These are phyloP conservation scores for Gymnocephalus cernua DNA, from an alignment of 2,113 vertebrate genomes.

Conservation along the genomic window DNA sequence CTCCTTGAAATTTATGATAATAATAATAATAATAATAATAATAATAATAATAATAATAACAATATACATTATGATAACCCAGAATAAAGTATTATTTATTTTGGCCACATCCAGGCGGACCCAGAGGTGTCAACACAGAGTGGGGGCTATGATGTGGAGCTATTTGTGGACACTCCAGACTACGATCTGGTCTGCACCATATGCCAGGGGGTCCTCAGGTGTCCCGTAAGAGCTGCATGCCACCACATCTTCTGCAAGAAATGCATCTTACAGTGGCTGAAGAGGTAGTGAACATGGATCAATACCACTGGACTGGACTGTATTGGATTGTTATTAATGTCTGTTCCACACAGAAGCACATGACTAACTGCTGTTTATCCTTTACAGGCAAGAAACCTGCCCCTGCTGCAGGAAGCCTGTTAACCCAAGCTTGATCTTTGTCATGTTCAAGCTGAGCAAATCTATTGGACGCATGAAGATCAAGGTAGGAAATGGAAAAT, in stretches of 20 bases:
- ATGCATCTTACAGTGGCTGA: constrained; percentile 90
- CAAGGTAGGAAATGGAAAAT: constrained; percentile 79
- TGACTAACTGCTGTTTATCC: constrained; percentile 24
- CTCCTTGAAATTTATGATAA: not conserved
- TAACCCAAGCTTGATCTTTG: constrained; percentile 82
- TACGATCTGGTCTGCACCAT: constrained; percentile 89
- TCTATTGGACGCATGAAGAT: constrained; percentile 86
- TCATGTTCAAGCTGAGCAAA: constrained; percentile 86
- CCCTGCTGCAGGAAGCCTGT: constrained; percentile 88
- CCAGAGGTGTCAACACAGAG: constrained; percentile 80
- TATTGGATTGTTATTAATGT: not conserved
- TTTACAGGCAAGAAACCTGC: constrained; percentile 86
- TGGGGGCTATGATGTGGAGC: constrained; percentile 89
- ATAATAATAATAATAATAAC: not conserved
- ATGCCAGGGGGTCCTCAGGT: constrained; percentile 89
- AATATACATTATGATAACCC: not conserved
- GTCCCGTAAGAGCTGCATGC: constrained; percentile 87
- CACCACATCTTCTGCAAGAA: constrained; percentile 92
- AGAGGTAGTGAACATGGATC: constrained; percentile 79
- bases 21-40: not conserved
- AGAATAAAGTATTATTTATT: constrained; percentile 4
- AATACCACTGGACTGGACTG: not conserved
- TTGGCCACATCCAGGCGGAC: constrained; percentile 63
- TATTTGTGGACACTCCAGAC: constrained; percentile 87
- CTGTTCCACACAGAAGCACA: not conserved